phyloP scores from a whole-genome alignment of 2,797 vertebrate species.

The Carduelis carduelis region DNA sequence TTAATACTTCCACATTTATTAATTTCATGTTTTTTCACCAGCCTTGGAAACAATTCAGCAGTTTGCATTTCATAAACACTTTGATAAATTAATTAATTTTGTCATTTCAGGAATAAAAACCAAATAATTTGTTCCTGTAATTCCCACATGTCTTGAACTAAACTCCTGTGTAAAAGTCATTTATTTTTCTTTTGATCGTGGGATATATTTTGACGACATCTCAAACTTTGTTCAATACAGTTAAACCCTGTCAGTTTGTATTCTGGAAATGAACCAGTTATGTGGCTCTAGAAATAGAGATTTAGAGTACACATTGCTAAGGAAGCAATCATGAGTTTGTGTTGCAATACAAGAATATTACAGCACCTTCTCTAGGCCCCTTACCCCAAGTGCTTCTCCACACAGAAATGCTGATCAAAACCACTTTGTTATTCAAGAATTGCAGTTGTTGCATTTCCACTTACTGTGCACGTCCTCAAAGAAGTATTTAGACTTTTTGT shows the following conservation, averaged over 20 bases:
- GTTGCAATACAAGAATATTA: not conserved
- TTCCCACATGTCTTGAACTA: not conserved
- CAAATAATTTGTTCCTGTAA: not conserved
- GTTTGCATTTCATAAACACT: not conserved
- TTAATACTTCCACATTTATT: not conserved
- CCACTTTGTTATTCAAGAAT: not conserved
- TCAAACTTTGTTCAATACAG: not conserved
- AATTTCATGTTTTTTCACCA: not conserved
- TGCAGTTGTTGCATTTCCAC: not conserved
- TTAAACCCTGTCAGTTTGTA: not conserved
- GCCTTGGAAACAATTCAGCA: not conserved
- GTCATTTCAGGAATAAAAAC: not conserved
- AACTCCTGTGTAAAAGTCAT: not conserved
- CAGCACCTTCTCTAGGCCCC: not conserved
- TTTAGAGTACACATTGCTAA: not conserved
- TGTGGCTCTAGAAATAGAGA: not conserved
- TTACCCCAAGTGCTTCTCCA: not conserved
- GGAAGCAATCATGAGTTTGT: not conserved
- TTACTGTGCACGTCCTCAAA: not conserved
- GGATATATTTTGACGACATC: not conserved
- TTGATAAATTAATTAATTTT: not conserved
- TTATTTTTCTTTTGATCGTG: not conserved
- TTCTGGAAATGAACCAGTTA: not conserved
- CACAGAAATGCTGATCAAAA: not conserved
- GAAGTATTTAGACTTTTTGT: not conserved